phyloP scores from a whole-genome alignment of 2,888 invertebrate genomes.

The Acheta domesticus region DNA sequence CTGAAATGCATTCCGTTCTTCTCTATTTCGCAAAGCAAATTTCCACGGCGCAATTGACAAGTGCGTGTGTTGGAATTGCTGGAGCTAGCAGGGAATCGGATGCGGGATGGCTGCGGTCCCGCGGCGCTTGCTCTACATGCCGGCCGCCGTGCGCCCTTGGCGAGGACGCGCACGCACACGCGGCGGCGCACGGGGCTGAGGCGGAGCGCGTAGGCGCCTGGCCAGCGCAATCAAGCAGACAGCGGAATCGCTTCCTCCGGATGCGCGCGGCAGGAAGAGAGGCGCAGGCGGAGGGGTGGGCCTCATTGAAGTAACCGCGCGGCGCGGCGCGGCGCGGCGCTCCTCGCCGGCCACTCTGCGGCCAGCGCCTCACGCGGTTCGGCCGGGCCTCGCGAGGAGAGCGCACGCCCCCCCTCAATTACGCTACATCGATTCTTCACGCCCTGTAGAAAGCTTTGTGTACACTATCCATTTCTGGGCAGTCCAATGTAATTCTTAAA shows the following conservation, averaged over 20 bases:
- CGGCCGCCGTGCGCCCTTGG: neutral
- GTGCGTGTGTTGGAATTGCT: too few relatives aligned
- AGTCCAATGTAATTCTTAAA: too few relatives aligned
- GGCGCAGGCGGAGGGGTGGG: neutral
- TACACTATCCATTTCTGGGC: too few relatives aligned
- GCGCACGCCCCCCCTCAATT: neutral
- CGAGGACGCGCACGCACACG: neutral
- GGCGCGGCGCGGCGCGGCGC: neutral
- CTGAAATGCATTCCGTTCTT: too few relatives aligned
- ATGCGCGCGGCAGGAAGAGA: slow-evolving; percentile 4
- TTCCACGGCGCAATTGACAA: too few relatives aligned
- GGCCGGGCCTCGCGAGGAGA: neutral
- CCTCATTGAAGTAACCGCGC: neutral
- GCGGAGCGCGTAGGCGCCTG: neutral
- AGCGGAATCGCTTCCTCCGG: slow-evolving; percentile 21
- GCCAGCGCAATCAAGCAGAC: neutral
- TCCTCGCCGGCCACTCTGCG: neutral
- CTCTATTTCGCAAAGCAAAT: too few relatives aligned
- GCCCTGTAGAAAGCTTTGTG: too few relatives aligned
- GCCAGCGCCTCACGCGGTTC: neutral
- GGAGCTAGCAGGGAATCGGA: too few relatives aligned
- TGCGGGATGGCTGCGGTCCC: too few relatives aligned
- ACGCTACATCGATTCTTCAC: too few relatives aligned
- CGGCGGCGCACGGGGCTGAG: neutral
- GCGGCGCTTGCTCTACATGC: neutral